Conservation (phyloP, 2,797 vertebrate species). For the Babyrousa celebensis region DNA sequence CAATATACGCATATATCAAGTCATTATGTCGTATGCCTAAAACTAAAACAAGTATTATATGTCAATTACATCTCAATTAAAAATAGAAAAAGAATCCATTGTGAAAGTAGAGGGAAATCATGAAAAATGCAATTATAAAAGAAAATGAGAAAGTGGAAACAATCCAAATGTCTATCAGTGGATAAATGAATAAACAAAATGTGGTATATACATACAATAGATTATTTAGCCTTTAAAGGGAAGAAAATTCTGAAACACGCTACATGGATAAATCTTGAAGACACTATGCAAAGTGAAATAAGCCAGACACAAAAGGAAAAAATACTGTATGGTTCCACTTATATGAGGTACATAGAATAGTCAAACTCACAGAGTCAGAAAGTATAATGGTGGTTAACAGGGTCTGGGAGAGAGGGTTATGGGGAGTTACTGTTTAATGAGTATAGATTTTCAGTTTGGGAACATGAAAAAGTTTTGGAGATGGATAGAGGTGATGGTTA, state of each 20-base stretch:
- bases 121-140: constrained; percentile 17
- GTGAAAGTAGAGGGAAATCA: neutral
- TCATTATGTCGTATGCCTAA: neutral
- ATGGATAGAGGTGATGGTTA: neutral
- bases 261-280: neutral
- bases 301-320: too few species aligned
- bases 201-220: neutral
- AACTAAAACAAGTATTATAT: neutral
- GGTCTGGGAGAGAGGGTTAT: neutral
- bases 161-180: constrained; percentile 14
- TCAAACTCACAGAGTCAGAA: neutral
- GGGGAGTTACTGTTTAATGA: neutral
- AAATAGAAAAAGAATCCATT: neutral
- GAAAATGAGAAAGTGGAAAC: neutral
- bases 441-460: neutral
- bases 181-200: neutral
- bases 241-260: neutral
- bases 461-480: neutral
- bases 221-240: neutral
- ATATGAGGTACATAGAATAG: neutral
- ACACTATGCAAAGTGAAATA: neutral
- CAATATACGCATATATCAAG: neutral
- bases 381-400: neutral
- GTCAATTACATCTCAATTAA: neutral
- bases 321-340: neutral